Base-by-base conservation (phyloP, 2,113 vertebrate genomes). In the Bubo blakistoni region DNA sequence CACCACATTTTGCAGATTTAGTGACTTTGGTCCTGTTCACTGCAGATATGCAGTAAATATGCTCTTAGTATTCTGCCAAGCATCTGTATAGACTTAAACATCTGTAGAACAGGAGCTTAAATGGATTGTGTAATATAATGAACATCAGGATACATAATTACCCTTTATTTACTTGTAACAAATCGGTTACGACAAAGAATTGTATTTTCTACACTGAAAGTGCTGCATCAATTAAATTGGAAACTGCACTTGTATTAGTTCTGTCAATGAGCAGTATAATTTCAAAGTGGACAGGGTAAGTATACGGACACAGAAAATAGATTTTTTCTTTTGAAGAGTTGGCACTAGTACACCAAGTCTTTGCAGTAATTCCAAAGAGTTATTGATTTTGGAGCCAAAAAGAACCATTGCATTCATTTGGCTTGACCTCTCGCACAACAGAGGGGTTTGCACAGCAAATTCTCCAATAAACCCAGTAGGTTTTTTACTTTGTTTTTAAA, bases 311-410 rank as follows among this genome's bases (percentile, higher is more conserved):
- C 26, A 72, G 81, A 92, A 97, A 91, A 97, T 25, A 51, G 77
- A 94, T 92, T 73, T 86, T 94, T 86, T 76, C 73, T 82, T 92
- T 87, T 94, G 83, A 94, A 84, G 78, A 69, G 17, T 15, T 94
- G 91, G 80, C 88, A 76, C 52, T 49, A 91, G 65, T 76, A 79
- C 61, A 79, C 65, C 13, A 76, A 91, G 54, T 29, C 77, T 96
- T 58, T 85, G 65, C 86, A 92, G 81, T 72, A 95, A 89, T 95
- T 96, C 86, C 82, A 57, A 59, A 84, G 76, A 87, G 49, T 73
- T 95, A 94, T 94, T 91, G 91, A 94, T 96, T 96, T 96, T 76
- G 61, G 83, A 94, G 67, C 62, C 78, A 30, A 79, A 74, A 92
- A 92, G 91, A 95, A 57, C 83, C 81, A 54, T 69, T 87, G 81